Evolutionary conservation across 2,113 vertebrate genomes (phyloP).

Genomic region (Deroptyus accipitrinus): DNA sequence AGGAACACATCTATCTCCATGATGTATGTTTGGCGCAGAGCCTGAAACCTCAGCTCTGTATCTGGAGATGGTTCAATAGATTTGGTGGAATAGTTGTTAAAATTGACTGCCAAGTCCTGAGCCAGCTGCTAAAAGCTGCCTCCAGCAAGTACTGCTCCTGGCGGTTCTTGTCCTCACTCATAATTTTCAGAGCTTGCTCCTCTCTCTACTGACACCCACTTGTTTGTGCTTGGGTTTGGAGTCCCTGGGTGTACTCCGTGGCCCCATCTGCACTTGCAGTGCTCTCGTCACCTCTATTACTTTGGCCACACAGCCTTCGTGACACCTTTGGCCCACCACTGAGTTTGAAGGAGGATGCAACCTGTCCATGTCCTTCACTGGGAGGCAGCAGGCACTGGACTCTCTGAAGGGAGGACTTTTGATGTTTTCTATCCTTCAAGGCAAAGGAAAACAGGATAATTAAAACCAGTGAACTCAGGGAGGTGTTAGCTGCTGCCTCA

Average conservation of each 20-base stretch:
- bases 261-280: background rate
- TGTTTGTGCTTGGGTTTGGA: background rate
- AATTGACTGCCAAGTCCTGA: background rate
- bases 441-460: background rate
- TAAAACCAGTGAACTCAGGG: background rate
- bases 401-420: background rate
- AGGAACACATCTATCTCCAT: slow-evolving; percentile 29
- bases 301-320: background rate
- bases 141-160: background rate
- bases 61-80: background rate
- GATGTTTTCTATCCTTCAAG: background rate
- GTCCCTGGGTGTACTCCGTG: background rate
- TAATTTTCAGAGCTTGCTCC: background rate
- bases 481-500: slow-evolving; percentile 44
- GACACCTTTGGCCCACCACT: background rate
- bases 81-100: slow-evolving; percentile 30
- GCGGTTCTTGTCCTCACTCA: background rate
- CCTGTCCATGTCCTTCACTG: background rate
- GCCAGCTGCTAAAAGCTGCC: background rate
- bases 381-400: background rate
- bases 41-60: slow-evolving; percentile 1
- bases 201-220: background rate
- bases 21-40: background rate
- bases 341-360: background rate
- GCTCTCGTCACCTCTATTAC: background rate